Conservation (phyloP, 2,797 vertebrate species). For the Scolopax bukidnonensis region DNA sequence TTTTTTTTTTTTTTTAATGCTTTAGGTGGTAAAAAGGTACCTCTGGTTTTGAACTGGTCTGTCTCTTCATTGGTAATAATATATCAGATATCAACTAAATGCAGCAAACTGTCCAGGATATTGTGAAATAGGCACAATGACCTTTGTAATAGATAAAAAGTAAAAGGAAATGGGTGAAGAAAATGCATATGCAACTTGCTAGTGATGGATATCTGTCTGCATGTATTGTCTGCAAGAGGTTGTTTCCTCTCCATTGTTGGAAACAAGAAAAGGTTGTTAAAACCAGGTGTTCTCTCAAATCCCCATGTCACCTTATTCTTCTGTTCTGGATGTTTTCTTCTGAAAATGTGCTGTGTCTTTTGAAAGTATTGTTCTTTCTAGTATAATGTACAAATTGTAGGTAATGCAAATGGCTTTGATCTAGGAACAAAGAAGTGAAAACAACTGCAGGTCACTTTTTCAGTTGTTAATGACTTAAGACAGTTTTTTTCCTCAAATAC, state of each 20-base stretch:
- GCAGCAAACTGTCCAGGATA: neutral
- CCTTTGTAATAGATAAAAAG: neutral
- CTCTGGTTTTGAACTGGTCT: neutral
- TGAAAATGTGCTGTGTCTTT: neutral
- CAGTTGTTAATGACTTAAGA: neutral
- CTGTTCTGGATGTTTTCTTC: neutral
- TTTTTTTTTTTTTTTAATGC: neutral
- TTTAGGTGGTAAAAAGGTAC: neutral
- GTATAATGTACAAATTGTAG: neutral
- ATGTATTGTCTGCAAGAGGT: neutral
- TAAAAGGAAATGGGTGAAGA: neutral
- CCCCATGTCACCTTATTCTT: neutral
- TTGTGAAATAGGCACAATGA: neutral
- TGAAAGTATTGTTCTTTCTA: neutral
- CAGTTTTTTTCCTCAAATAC: neutral
- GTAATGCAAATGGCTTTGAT: neutral
- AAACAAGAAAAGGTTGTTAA: neutral
- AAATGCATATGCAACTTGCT: accelerated
- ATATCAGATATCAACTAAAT: neutral
- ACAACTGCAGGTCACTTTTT: neutral
- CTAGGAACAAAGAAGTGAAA: neutral
- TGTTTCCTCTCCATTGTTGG: neutral
- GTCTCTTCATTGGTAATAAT: neutral
- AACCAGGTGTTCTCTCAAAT: neutral
- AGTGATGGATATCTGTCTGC: neutral